Base-by-base conservation (phyloP, 1,140 invertebrate genomes). In the Anadara kagoshimensis region DNA sequence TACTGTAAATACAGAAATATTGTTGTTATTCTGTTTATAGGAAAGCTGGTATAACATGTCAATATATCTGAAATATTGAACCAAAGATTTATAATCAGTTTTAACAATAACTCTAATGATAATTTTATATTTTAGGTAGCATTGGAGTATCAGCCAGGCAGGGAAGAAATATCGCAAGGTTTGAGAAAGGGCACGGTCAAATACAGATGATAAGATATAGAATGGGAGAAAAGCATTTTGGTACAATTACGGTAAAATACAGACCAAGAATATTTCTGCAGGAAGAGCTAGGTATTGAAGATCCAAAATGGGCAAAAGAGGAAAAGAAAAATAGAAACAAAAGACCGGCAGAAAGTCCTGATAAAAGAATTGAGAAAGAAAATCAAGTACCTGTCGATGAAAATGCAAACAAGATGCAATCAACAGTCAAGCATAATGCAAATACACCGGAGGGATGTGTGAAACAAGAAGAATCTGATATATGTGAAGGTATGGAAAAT, bases 221-320 rank as follows among this genome's bases (percentile, higher is more conserved):
- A 29, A 2, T 72, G 4, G 69, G 69, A 7, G 5, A 41, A 14
- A 20, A 22, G 22, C 26, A 58, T 29, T 72, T 57, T 22, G 51
- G 54, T 29, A 58, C 56, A 20, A 18, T 61, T 14, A 58, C 49
- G 2, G 11, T 72, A 0, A 20, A 65, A 3, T 72, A 72, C 36
- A 59, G 69, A 26, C 44, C 69, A 45, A 63, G 61, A 47, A 24
- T 57, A 3, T 44, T 65, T 11, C 62, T 72, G 10, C 41, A 72
- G n/a, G 69, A 72, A 7, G 29, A 36, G 29, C 22, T 72, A 2
- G 69, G 69, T 24, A 54, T 72, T n/a, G n/a, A 12, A 18, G 69
- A 72, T 36, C 20, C 29, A 41, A 36, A 20, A 11, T 72, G 51
- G 65, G 41, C 18, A 43, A 18, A 41, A 26, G 26, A 43, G 1